Conservation (phyloP, 2,888 invertebrate species). For the Monochamus alternatus region DNA sequence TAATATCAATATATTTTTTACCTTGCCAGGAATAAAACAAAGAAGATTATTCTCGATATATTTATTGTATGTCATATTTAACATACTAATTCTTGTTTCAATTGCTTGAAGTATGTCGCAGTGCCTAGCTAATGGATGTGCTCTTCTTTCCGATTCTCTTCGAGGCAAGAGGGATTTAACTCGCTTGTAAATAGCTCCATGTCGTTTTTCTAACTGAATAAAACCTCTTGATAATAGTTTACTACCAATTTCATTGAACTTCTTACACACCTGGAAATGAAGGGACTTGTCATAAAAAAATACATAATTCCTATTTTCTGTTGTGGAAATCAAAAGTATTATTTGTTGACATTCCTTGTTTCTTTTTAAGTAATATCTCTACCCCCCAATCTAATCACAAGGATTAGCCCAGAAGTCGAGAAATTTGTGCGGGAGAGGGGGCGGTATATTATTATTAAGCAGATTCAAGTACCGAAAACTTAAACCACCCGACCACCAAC, state of each 20-base stretch:
- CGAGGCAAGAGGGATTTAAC: slow-evolving; percentile 89
- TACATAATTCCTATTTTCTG: no score
- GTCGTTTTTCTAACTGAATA: slow-evolving; percentile 83
- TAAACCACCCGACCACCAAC: no score
- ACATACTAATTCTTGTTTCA: slow-evolving; percentile 92
- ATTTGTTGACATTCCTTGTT: no score
- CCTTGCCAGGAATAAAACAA: slow-evolving; percentile 96
- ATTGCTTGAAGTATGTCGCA: slow-evolving; percentile 92
- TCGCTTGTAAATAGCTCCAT: slow-evolving; percentile 81
- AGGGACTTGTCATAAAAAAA: no score
- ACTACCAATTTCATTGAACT: slow-evolving; percentile 84
- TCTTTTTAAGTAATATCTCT: no score
- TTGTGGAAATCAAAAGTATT: no score
- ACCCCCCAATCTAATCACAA: no score
- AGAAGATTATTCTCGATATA: slow-evolving; percentile 88
- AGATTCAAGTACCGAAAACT: no score
- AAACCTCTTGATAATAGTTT: slow-evolving; percentile 88
- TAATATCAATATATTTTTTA: slow-evolving; percentile 66
- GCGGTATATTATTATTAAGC: no score
- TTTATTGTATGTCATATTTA: slow-evolving; percentile 94
- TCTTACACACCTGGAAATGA: slow-evolving; percentile 80
- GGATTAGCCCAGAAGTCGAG: no score
- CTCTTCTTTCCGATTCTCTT: slow-evolving; percentile 90
- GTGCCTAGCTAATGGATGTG: slow-evolving; percentile 89
- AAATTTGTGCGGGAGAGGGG: no score